These are phyloP conservation scores for Heliconius hermathena DNA, from an alignment of 1,140 invertebrate species.

Conservation along the genomic window DNA sequence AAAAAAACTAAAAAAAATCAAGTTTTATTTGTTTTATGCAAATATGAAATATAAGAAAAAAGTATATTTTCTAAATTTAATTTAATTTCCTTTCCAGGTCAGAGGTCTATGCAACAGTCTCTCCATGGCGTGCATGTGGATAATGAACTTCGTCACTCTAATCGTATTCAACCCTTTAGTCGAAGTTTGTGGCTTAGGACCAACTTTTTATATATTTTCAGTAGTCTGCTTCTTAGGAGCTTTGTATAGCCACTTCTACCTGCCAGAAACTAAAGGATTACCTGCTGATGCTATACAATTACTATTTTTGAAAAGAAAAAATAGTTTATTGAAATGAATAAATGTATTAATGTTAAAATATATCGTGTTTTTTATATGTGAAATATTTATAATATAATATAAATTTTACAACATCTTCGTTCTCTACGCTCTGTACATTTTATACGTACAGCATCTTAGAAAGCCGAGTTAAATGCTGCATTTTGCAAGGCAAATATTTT, in stretches of 20 bases:
- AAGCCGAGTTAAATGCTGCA: too few species aligned
- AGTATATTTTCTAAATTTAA: too few species aligned
- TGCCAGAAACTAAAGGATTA: constrained; percentile 71
- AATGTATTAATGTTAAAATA: background rate
- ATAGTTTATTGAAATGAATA: constrained; percentile 20
- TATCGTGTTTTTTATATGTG: constrained; percentile 16
- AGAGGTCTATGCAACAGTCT: constrained; percentile 68
- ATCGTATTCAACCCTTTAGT: constrained; percentile 68
- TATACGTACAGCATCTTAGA: too few species aligned
- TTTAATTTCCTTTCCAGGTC: constrained; percentile 51
- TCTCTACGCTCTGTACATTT: too few species aligned
- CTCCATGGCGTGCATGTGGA: constrained; percentile 64
- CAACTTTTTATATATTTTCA: constrained; percentile 63
- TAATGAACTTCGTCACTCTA: constrained; percentile 65
- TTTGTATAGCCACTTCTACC: constrained; percentile 57
- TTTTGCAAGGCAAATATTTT: too few species aligned
- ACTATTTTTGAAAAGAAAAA: constrained; percentile 58
- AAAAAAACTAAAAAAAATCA: too few species aligned
- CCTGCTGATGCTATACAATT: constrained; percentile 64
- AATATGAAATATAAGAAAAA: too few species aligned
- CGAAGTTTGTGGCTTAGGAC: constrained; percentile 54
- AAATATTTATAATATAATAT: too few species aligned
- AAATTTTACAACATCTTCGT: too few species aligned
- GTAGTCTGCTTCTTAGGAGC: constrained; percentile 58
- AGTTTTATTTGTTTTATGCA: too few species aligned